A percentile compares a stretch with the other conserved stretches of the same genome.
Conservation (phyloP, 2,113 vertebrate species). For the Andinoacara biseriatus region DNA sequence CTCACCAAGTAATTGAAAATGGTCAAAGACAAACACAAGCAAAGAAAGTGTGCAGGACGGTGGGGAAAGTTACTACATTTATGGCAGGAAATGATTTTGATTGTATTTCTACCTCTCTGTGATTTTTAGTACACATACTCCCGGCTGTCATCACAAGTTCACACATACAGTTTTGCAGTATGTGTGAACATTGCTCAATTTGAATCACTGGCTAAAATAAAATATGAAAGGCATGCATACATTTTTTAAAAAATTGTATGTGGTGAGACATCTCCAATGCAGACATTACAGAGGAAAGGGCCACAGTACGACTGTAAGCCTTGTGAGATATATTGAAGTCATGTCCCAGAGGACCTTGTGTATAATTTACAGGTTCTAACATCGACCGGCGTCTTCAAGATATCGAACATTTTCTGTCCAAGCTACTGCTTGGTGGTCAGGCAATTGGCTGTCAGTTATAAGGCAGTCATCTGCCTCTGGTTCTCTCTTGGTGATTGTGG, state of each 20-base stretch:
- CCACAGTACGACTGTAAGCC: constrained; percentile 6
- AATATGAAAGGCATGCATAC: constrained; percentile 8
- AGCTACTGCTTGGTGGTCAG: constrained; percentile 50
- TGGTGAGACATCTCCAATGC: not conserved
- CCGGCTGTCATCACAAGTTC: not conserved
- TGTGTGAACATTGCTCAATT: not conserved
- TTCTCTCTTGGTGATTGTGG: constrained; percentile 61
- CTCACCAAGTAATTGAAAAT: constrained; percentile 72
- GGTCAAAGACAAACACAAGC: constrained; percentile 71
- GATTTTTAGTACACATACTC: constrained; percentile 9
- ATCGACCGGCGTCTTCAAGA: constrained; percentile 67
- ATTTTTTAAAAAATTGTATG: not conserved
- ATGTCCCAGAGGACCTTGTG: constrained; percentile 55
- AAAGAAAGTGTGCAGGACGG: constrained; percentile 25
- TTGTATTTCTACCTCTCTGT: not conserved
- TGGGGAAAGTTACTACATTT: constrained; percentile 12
- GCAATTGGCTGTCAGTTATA: constrained; percentile 68
- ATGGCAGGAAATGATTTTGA: not conserved
- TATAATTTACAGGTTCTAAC: constrained; percentile 70
- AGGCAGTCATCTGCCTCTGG: constrained; percentile 27
- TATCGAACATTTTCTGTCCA: constrained; percentile 66
- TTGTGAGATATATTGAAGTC: constrained; percentile 55
- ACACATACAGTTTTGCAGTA: not conserved
- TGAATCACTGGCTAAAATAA: not conserved
- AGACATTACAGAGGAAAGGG: constrained; percentile 25